Evolutionary conservation across 2,888 invertebrate species (phyloP).

Genomic region (Oegoconia quadripuncta): DNA sequence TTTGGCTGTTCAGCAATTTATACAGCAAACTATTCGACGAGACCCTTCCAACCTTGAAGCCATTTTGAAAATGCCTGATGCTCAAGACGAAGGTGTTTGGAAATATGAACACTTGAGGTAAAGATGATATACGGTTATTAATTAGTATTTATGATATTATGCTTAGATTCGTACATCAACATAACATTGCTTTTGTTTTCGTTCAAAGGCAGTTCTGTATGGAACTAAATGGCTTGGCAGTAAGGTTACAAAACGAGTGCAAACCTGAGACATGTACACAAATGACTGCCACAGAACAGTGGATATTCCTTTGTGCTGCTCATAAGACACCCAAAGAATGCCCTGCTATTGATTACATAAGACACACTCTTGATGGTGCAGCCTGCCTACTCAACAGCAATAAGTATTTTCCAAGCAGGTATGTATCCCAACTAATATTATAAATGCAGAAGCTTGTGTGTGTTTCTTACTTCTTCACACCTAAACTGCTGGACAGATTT

Average conservation of each 20-base stretch:
- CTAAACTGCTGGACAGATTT: no score
- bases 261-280: conserved; percentile 98
- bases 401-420: conserved; percentile 99
- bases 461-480: no score
- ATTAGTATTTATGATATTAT: no score
- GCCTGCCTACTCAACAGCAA: conserved; percentile 99
- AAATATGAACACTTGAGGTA: conserved; percentile 98
- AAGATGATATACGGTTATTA: conserved; percentile 1
- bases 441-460: not conserved
- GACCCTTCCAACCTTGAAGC: conserved; percentile 96
- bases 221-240: conserved; percentile 99
- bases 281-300: conserved; percentile 99
- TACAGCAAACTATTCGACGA: conserved; percentile 96
- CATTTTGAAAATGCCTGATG: conserved; percentile 97
- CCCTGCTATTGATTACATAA: conserved; percentile 99
- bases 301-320: conserved; percentile 99
- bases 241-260: conserved; percentile 96
- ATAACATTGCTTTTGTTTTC: no score
- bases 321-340: conserved; percentile 99
- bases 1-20: conserved; percentile 98
- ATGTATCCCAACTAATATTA: no score
- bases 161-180: no score
- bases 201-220: conserved; percentile 98
- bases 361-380: conserved; percentile 99
- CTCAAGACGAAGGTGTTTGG: conserved; percentile 99